Evolutionary conservation across 2,888 invertebrate species (phyloP), one percentile per base, ranked within the genome.

Genomic region (Sinodicranocentrus sp.): DNA sequence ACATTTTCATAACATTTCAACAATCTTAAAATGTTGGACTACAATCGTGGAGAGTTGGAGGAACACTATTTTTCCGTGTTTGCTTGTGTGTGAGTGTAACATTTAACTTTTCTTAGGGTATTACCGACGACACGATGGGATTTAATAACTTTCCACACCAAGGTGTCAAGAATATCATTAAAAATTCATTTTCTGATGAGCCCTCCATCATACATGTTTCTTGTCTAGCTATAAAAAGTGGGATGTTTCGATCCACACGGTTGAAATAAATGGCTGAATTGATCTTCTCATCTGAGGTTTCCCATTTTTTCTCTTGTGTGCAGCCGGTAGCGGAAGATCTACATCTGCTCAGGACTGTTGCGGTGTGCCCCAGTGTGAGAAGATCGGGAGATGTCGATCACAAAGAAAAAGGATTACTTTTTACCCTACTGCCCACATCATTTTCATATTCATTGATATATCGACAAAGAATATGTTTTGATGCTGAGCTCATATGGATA

Each of bases 131-230:
- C 15, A 48, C 2, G 48, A 48, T 10, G 33, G 48, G 48, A 57
- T 82, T 82, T 73, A 75, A 82, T 73, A 73, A 84, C 76, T 85
- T 87, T 87, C 87, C 82, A 86, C 87, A 87, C 87, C 80, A 70
- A 78, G 85, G 87, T 87, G 87, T 85, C 86, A 87, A 85, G 85
- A 87, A 84, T 82, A 87, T 85, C 85, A 86, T 84, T 84, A 84
- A 84, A 77, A 84, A 79, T 79, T 79, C 70, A 79, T 68, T 79
- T 72, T 70, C 33, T 78, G 54, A 63, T 72, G 48, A 17, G 43
- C 19, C 39, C 48, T 26, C 48, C 48, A 68, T 68, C 48, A 26
- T 48, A 68, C 1, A 67, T 23, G 1, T n/a, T 2, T 68, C 67
- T n/a, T 33, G 39, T 48, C 48, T 3, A 48, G 5, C 3, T 21